Conservation (phyloP, 2,888 invertebrate genomes). For the Agonopterix arenella region DNA sequence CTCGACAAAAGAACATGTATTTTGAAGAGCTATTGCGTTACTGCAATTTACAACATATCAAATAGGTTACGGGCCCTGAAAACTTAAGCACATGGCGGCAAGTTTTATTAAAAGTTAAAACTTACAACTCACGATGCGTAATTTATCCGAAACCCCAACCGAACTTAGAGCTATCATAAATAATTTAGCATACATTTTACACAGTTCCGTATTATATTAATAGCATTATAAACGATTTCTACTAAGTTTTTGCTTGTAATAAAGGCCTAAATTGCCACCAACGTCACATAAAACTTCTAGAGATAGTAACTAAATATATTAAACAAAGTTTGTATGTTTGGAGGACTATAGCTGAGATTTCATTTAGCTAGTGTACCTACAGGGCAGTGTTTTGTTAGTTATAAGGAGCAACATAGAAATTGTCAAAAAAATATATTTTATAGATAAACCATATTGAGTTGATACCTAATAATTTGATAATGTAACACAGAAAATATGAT, state of each 20-base stretch:
- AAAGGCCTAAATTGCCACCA: background rate
- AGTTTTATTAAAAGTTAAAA: conserved; percentile 12
- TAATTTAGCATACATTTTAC: conserved; percentile 59
- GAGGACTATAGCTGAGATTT: background rate
- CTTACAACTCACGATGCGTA: conserved; percentile 4
- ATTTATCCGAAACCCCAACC: background rate
- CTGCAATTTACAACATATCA: conserved; percentile 40
- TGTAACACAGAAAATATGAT: too few relatives aligned
- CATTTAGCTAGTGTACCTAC: too few relatives aligned
- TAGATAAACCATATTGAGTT: too few relatives aligned
- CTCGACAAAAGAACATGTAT: conserved; percentile 32
- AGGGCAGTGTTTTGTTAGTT: too few relatives aligned
- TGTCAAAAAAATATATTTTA: too few relatives aligned
- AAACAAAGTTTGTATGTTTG: background rate
- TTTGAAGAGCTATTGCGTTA: conserved; percentile 37
- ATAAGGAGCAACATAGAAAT: too few relatives aligned
- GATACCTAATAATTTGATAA: too few relatives aligned
- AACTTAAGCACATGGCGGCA: too few relatives aligned
- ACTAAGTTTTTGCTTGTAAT: background rate
- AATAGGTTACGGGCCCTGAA: conserved; percentile 23
- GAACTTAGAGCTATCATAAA: conserved; percentile 55
- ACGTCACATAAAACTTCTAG: background rate
- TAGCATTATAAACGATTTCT: conserved; percentile 1
- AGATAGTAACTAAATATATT: background rate
- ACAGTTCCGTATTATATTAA: conserved; percentile 37